phyloP scores from a whole-genome alignment of 2,113 vertebrate genomes.

The Pangasianodon gigas region DNA sequence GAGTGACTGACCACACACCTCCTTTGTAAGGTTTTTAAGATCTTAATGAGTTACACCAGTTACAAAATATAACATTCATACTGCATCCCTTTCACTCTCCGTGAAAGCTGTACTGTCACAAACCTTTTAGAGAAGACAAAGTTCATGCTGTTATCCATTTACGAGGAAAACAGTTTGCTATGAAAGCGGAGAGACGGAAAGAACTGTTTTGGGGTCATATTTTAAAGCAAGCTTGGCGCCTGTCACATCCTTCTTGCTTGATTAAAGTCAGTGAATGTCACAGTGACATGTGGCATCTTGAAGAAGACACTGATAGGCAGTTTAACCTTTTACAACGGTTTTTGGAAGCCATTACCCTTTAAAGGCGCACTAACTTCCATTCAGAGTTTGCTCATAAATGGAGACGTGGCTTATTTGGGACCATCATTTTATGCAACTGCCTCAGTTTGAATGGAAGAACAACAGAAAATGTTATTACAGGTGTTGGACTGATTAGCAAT shows the following conservation, averaged over 20 bases:
- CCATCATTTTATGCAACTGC: background rate
- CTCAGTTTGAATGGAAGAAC: background rate
- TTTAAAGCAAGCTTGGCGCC: slow-evolving; percentile 36
- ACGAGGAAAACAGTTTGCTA: background rate
- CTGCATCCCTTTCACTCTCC: background rate
- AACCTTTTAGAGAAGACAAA: slow-evolving; percentile 18
- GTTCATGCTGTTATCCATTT: slow-evolving; percentile 12
- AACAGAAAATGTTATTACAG: background rate
- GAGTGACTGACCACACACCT: slow-evolving; percentile 51
- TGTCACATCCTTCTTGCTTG: slow-evolving; percentile 32
- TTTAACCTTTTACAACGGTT: slow-evolving; percentile 39
- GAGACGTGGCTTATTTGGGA: slow-evolving; percentile 2
- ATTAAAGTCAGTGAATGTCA: slow-evolving; percentile 50
- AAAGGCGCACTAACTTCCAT: slow-evolving; percentile 23
- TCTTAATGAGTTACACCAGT: slow-evolving; percentile 30
- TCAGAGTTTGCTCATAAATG: slow-evolving; percentile 26
- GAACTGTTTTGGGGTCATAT: slow-evolving; percentile 28
- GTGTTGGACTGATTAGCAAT: background rate
- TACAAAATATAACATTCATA: background rate
- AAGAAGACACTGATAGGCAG: slow-evolving; percentile 32
- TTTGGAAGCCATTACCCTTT: slow-evolving; percentile 45
- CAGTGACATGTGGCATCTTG: slow-evolving; percentile 26
- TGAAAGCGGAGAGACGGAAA: background rate
- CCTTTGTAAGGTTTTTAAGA: slow-evolving; percentile 14
- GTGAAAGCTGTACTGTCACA: background rate